phyloP scores from a whole-genome alignment of 2,113 vertebrate genomes.

The Isichthys henryi region DNA sequence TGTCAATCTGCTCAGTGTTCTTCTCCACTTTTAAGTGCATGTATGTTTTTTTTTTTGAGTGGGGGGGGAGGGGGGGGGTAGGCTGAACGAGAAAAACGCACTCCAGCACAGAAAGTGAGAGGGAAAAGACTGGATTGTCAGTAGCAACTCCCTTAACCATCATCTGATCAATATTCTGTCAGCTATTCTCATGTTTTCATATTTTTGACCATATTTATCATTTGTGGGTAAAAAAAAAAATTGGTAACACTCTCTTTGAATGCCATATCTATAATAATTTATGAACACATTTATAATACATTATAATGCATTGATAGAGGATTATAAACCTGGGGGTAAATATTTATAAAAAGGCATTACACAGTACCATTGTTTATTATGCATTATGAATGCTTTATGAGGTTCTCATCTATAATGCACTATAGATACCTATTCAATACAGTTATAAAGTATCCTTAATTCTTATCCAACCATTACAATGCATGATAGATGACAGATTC shows the following conservation, averaged over 20 bases:
- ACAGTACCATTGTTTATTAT: not conserved
- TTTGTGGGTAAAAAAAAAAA: too few relatives aligned
- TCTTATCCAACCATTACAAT: not conserved
- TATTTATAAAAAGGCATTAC: not conserved
- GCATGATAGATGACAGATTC: not conserved
- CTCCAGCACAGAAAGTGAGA: too few relatives aligned
- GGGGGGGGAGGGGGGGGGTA: too few relatives aligned
- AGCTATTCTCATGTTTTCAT: not conserved
- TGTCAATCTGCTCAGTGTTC: not conserved
- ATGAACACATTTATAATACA: not conserved
- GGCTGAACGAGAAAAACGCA: too few relatives aligned
- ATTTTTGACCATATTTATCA: not conserved
- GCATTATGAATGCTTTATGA: not conserved
- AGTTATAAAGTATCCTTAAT: too few relatives aligned
- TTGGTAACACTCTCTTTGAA: not conserved
- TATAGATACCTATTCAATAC: too few relatives aligned
- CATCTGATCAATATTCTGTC: not conserved
- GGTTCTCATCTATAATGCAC: not conserved
- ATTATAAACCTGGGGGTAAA: not conserved
- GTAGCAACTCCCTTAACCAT: not conserved
- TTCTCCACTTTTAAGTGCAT: not conserved
- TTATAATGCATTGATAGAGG: not conserved
- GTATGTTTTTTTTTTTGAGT: not conserved
- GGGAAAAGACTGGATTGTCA: too few relatives aligned
- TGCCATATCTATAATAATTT: not conserved